Evolutionary conservation across 2,113 vertebrate genomes (phyloP), one percentile per base, ranked within the genome.

Genomic region (Nymphicus hollandicus): DNA sequence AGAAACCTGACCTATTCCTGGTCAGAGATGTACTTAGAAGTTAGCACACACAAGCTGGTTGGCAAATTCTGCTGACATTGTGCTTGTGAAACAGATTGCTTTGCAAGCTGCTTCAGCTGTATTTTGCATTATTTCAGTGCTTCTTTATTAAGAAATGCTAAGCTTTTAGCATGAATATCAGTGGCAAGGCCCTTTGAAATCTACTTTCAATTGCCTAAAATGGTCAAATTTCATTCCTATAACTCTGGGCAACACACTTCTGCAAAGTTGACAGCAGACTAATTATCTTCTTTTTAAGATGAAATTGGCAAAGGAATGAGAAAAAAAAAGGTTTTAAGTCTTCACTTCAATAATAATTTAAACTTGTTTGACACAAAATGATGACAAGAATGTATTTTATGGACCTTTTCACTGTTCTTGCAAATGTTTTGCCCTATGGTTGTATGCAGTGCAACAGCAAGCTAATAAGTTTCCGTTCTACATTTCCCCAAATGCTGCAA

Each of bases 31-130:
- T 47, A 93, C 83, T 70, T 88, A 89, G 85, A 86, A 72, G 70
- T 97, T 96, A 96, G 91, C 88, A 96, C 90, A 92, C 71, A 76
- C 69, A 87, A 61, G 77, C 93, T 95, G 91, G 86, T 95, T 96
- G 81, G 91, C 88, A 96, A 93, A 96, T 93, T 93, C 73, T 95
- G 96, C 96, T 96, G 96, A 96, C 95, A 87, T 73, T 37, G 63
- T 91, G 92, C 92, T 96, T 93, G 93, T 95, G 90, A 97, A 96
- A 96, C 88, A 96, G 77, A 95, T 95, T 93, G 93, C 86, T 60
- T 89, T 71, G 65, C 91, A 91, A 91, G 92, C 93, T 96, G 93
- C 91, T 91, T 90, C 93, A 63, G 96, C 93, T 95, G 88, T 50
- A 35, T 83, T 95, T 95, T 94, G 82, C 92, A 96, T 95, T 88